Conservation (phyloP, 2,888 invertebrate species). For the Pyrgus malvae region DNA sequence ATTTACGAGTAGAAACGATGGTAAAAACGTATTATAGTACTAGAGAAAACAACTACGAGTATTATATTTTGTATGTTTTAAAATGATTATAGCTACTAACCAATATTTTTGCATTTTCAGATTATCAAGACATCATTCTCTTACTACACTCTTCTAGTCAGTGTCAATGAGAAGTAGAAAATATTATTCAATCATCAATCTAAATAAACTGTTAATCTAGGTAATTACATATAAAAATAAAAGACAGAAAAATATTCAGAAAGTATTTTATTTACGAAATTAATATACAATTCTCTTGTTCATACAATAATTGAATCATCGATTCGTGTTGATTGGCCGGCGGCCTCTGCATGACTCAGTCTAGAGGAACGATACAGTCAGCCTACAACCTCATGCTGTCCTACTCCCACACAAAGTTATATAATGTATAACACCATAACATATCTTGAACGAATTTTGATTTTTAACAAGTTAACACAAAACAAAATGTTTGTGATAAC, state of each 20-base stretch:
- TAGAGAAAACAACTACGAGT: too few species aligned
- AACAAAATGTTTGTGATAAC: too few species aligned
- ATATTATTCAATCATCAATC: slow-evolving; percentile 29
- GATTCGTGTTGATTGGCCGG: slow-evolving; percentile 57
- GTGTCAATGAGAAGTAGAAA: slow-evolving; percentile 60
- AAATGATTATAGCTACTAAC: too few species aligned
- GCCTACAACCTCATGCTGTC: too few species aligned
- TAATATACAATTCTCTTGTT: slow-evolving; percentile 77
- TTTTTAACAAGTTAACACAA: too few species aligned
- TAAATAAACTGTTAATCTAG: not conserved
- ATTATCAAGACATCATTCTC: slow-evolving; percentile 75
- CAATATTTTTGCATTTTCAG: slow-evolving; percentile 47
- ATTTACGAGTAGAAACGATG: too few species aligned
- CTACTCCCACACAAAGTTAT: too few species aligned
- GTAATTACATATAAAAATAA: slow-evolving; percentile 23
- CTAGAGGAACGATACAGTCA: too few species aligned
- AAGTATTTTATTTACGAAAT: slow-evolving; percentile 80
- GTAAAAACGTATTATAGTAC: too few species aligned
- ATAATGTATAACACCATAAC: too few species aligned
- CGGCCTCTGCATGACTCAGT: slow-evolving; percentile 53
- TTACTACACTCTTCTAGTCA: slow-evolving; percentile 69
- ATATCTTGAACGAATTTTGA: too few species aligned
- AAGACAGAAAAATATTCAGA: slow-evolving; percentile 50
- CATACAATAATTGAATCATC: slow-evolving; percentile 66
- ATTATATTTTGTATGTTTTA: too few species aligned